Percentiles rank a stretch among this genome's conserved stretches.
These are phyloP conservation scores for Oreonectes daqikongensis DNA, from an alignment of 2,797 vertebrate species.

Conservation along the genomic window DNA sequence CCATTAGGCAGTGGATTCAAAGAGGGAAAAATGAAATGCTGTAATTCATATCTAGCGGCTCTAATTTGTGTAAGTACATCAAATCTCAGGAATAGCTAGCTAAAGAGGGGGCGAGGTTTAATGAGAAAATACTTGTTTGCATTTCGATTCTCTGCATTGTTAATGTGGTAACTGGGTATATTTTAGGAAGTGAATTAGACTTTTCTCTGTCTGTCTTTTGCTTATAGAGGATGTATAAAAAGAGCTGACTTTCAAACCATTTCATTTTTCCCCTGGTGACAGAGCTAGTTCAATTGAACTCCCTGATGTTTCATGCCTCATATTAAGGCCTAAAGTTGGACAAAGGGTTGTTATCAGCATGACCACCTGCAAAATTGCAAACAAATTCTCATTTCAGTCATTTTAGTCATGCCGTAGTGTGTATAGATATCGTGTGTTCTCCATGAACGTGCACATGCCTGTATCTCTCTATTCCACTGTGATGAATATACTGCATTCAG, in stretches of 20 bases:
- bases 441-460: not conserved
- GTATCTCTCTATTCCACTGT: constrained; percentile 21
- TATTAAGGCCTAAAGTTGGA: constrained; percentile 50
- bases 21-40: constrained; percentile 31
- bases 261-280: constrained; percentile 43
- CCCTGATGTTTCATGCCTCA: constrained; percentile 41
- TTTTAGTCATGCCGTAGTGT: constrained; percentile 24
- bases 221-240: constrained; percentile 19
- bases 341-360: constrained; percentile 46
- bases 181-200: constrained; percentile 42
- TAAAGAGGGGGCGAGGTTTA: constrained; percentile 34
- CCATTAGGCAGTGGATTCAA: constrained; percentile 20
- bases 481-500: constrained; percentile 13
- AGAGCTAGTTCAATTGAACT: constrained; percentile 31
- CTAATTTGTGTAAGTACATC: constrained; percentile 40
- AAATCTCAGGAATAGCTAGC: constrained; percentile 37
- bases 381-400: constrained; percentile 10
- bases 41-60: constrained; percentile 46
- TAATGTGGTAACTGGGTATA: constrained; percentile 37
- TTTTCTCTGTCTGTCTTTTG: constrained; percentile 3
- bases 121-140: constrained; percentile 40
- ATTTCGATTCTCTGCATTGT: constrained; percentile 13
- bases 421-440: constrained; percentile 1
- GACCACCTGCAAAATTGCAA: constrained; percentile 39
- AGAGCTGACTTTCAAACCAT: constrained; percentile 38